Evolutionary conservation across 2,888 invertebrate genomes (phyloP).

Genomic region (Cephus sareptanus): DNA sequence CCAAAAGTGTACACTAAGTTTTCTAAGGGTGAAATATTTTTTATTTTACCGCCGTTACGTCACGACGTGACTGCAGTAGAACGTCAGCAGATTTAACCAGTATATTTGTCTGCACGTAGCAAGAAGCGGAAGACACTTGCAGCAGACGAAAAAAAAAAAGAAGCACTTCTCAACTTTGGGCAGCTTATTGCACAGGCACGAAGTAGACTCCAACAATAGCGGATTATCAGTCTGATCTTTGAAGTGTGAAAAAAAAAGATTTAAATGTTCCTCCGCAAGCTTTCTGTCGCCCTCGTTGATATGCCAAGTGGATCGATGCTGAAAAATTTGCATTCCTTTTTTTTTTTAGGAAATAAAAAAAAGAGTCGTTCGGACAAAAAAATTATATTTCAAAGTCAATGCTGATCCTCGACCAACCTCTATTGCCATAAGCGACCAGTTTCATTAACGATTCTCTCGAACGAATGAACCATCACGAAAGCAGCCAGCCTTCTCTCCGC

Average conservation of each 20-base stretch:
- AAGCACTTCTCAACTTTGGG: background rate
- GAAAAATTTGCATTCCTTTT: background rate
- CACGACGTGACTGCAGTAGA: background rate
- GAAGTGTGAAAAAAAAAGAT: background rate
- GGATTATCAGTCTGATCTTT: background rate
- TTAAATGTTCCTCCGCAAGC: background rate
- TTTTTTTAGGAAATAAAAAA: no score
- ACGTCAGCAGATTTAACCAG: background rate
- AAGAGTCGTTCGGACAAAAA: background rate
- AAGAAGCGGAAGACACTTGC: background rate
- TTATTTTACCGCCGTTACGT: background rate
- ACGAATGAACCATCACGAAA: constrained; percentile 61
- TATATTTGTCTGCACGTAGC: background rate
- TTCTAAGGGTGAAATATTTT: background rate
- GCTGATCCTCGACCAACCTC: background rate
- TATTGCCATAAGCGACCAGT: constrained; percentile 7
- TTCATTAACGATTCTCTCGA: constrained; percentile 47
- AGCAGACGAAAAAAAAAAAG: background rate
- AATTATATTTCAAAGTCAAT: background rate
- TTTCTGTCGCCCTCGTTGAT: background rate
- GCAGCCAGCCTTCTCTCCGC: constrained; percentile 63
- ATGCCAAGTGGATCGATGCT: background rate
- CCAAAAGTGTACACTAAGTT: background rate
- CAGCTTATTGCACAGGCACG: background rate
- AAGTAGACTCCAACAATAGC: background rate